Base-by-base conservation (phyloP, 2,797 vertebrate genomes). In the Acrossocheilus wenchowensis region DNA sequence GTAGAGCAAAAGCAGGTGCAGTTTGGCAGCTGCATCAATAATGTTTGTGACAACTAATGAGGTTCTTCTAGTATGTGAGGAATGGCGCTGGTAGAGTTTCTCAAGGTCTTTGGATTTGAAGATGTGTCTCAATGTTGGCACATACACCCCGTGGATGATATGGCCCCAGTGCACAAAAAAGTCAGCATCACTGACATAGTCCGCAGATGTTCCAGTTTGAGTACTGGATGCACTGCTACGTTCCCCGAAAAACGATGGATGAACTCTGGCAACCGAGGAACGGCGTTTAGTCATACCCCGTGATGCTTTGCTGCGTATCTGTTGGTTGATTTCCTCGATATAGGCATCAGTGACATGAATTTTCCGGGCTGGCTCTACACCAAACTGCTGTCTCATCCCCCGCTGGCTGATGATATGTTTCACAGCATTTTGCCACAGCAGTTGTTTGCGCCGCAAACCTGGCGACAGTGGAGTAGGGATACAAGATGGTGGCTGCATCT, bases 11-110 rank as follows among this genome's bases (percentile, higher is more conserved):
- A 96, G 62, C 3, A 95, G 68, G 17, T 95, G 93, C 4, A 96
- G 88, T 89, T 96, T 96, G 79, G 95, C 93, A 64, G 95, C 75
- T 0, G 92, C 93, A 11, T 96, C 95, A 1, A 96, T 93, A 2
- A 94, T 90, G 74, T 95, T 96, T 21, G 94, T 95, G 88, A 96
- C 84, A 21, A 94, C 94, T 0, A 96, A 83, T 36, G 95, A 96
- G 80, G 93, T 95, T 23, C 94, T 94, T 84, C 95, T 93, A 78
- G 95, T 95, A 89, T 94, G 93, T 19, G 93, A 95, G 8, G 95
- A 95, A 91, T 96, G 94, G 17, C 93, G 91, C 90, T 96, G 95
- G 93, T 96, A 96, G 72, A 96, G 95, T 83, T 92, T 95, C 89
- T 96, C 96, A 85, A 96, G 88, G 82, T 95, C 93, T 0, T 77